Base-by-base conservation (phyloP, 2,797 vertebrate species). In the Coendou prehensilis region DNA sequence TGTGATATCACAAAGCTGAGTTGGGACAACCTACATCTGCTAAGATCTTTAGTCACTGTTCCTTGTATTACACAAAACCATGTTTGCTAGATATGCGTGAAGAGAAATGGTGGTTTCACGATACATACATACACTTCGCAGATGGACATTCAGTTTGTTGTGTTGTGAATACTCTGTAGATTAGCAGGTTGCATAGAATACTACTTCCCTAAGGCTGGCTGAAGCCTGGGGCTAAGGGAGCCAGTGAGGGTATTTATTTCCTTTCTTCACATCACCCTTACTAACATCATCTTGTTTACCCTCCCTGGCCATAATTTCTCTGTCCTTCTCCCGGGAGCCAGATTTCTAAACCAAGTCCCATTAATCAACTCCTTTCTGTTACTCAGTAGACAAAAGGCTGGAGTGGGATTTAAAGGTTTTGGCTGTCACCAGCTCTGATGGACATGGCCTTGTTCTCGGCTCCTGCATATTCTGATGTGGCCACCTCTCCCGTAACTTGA, bases 1-100 rank as follows among this genome's bases (percentile, higher is more conserved):
- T 75, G 63, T 90, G 96, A 96, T 80, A 50, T 95, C 96, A 85
- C 59, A 91, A 73, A 81, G 73, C 59, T 22, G n/a, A 89, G 71
- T 7, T 91, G 90, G 63, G 52, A 76, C 82, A 67, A 75, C 8
- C 37, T 30, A 3, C 67, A 11, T 56, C 75, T 71, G n/a, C 59
- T 73, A 37, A 95, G 41, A 41, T 67, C 54, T 37, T 81, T 50
- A 71, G 63, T 57, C n/a, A 20, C 75, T 41, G 13, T 73, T 54
- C 33, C 54, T 33, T 10, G 33, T 33, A 28, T 30, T n/a, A 26
- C 28, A 47, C 4, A 41, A 63, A 86, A 73, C 26, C 76, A n/a
- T 33, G 75, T 87, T 91, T 93, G 63, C 30, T 82, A 52, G 76
- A 41, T 54, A 20, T 22, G 15, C 23, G 52, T 22, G 64, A 81